These are phyloP conservation scores for Siderastrea siderea DNA, from an alignment of 92 coral and sea anemone genomes.

Conservation along the genomic window DNA sequence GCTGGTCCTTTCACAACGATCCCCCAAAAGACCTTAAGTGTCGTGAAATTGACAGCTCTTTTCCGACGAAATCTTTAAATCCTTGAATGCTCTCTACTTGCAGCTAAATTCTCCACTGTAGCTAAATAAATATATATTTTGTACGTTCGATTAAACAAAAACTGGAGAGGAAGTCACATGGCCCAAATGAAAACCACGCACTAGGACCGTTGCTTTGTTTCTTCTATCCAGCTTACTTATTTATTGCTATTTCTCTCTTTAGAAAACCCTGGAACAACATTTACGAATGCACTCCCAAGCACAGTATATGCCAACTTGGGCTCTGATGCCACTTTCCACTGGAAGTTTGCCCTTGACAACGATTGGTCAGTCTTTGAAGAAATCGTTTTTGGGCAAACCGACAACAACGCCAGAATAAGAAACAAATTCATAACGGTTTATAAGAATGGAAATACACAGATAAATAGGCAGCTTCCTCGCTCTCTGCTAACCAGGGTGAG, in stretches of 20 bases:
- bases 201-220: too few relatives aligned
- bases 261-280: neutral
- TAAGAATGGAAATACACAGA: neutral
- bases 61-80: too few relatives aligned
- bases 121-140: too few relatives aligned
- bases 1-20: neutral
- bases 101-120: too few relatives aligned
- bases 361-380: neutral
- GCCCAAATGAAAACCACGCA: too few relatives aligned
- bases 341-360: neutral
- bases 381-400: constrained; percentile 7
- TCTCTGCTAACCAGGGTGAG: neutral
- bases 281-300: neutral
- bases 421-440: constrained; percentile 1
- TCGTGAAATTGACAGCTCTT: neutral
- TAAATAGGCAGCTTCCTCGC: neutral
- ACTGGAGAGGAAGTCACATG: too few relatives aligned
- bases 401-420: neutral
- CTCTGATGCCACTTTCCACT: neutral
- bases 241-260: neutral
- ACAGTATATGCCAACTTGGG: neutral
- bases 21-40: neutral
- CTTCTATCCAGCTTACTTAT: too few relatives aligned
- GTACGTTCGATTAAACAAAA: too few relatives aligned
- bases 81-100: too few relatives aligned